phyloP scores from a whole-genome alignment of 1,140 invertebrate species.

The Zaprionus lachaisei region DNA sequence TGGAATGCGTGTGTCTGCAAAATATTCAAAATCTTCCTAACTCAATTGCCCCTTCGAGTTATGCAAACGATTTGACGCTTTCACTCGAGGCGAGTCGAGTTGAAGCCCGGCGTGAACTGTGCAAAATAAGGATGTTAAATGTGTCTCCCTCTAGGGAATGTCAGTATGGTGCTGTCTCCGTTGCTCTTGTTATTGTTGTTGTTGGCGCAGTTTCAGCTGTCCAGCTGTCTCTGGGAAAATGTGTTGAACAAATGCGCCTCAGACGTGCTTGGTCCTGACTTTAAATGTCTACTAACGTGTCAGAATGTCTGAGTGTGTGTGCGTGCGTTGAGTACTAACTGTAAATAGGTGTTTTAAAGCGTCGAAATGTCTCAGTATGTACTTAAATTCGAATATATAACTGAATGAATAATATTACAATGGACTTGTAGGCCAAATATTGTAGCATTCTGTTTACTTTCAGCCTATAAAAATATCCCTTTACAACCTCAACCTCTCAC shows the following conservation, averaged over 20 bases:
- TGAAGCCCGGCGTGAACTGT: not conserved
- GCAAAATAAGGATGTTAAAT: conserved; percentile 12
- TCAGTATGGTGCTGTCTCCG: not conserved
- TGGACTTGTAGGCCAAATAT: not conserved
- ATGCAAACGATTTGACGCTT: conserved; percentile 3
- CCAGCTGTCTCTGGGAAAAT: conserved; percentile 29
- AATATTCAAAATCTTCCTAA: not conserved
- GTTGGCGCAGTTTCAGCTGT: conserved; percentile 34
- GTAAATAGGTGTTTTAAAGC: not conserved
- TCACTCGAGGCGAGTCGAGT: too few relatives aligned
- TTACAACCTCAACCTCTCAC: not conserved
- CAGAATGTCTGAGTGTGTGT: not conserved
- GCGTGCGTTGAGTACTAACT: not conserved
- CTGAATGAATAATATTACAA: not conserved
- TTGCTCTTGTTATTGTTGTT: conserved; percentile 15
- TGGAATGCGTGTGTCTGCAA: not conserved
- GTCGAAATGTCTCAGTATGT: not conserved
- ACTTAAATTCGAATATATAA: not conserved
- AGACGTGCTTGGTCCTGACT: conserved; percentile 1
- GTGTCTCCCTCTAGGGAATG: not conserved
- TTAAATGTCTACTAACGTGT: not conserved
- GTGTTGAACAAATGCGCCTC: conserved; percentile 13
- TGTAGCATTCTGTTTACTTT: not conserved
- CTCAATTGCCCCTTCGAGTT: conserved; percentile 21
- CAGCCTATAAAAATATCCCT: conserved; percentile 4